phyloP scores from a whole-genome alignment of 1,140 invertebrate genomes.

The Drosophila suzukii region DNA sequence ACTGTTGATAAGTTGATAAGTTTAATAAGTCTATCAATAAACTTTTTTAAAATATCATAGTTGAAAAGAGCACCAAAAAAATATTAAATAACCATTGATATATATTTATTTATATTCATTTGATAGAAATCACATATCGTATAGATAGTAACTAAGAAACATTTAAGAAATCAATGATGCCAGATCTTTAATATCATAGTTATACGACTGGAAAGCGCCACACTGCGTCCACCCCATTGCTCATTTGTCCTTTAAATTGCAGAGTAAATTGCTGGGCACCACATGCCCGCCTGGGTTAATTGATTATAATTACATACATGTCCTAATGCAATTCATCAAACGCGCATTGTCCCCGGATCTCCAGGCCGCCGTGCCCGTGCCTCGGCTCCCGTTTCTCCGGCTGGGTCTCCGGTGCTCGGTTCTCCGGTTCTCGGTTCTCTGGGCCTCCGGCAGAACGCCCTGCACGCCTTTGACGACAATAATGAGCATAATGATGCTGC shows the following conservation, averaged over 20 bases:
- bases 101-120: too few species aligned
- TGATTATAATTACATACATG: constrained; percentile 64
- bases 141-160: too few species aligned
- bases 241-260: constrained; percentile 12
- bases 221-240: neutral
- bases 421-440: neutral
- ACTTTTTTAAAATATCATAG: too few species aligned
- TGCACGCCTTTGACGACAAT: constrained; percentile 43
- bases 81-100: too few species aligned
- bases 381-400: constrained; percentile 3
- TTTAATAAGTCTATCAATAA: too few species aligned
- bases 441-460: constrained; percentile 18
- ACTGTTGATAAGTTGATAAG: too few species aligned
- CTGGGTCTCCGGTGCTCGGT: neutral
- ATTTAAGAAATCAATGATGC: neutral
- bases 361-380: neutral
- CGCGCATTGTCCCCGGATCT: constrained; percentile 23
- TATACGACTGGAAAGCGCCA: neutral
- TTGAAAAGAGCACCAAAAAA: too few species aligned
- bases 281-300: constrained; percentile 22
- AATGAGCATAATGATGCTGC: constrained; percentile 68
- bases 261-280: constrained; percentile 29
- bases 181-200: neutral
- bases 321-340: constrained; percentile 65
- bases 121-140: too few species aligned